Percentiles rank a stretch among this genome's conserved stretches.
Evolutionary conservation across 2,888 invertebrate species (phyloP).

Genomic region (Metallyticus violacea): DNA sequence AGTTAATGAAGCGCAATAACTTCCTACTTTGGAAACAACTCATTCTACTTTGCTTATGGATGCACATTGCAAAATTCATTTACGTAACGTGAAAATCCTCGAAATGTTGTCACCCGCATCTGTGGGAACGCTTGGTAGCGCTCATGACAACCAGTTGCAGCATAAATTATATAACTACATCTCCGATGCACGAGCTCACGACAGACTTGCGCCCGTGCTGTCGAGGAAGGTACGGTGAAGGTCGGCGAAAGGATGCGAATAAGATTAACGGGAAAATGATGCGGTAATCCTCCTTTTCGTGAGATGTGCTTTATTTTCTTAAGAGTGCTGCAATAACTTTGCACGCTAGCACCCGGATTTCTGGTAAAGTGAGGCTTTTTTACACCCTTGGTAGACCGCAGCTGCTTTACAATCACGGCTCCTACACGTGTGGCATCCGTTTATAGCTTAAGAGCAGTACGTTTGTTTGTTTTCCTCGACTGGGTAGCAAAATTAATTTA

Average conservation of each 20-base stretch:
- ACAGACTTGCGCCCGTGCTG: too few relatives aligned
- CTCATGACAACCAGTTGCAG: background rate
- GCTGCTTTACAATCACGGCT: background rate
- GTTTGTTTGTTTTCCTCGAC: too few relatives aligned
- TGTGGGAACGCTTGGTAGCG: background rate
- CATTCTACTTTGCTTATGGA: too few relatives aligned
- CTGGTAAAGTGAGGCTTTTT: background rate
- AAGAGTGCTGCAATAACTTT: background rate
- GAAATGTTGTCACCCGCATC: background rate
- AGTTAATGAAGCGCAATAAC: too few relatives aligned
- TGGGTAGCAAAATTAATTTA: too few relatives aligned
- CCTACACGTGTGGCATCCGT: background rate
- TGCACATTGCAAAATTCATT: too few relatives aligned
- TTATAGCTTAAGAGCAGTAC: too few relatives aligned
- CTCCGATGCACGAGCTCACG: background rate
- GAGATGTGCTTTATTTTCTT: background rate
- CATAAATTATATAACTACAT: background rate
- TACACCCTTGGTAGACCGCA: background rate
- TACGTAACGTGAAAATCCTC: too few relatives aligned
- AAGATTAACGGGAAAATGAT: background rate
- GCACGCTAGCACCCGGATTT: background rate
- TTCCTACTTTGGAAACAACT: too few relatives aligned
- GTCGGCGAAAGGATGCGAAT: background rate
- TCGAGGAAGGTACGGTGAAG: background rate
- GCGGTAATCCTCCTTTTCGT: background rate